phyloP scores from a whole-genome alignment of 2,888 invertebrate species.

The Taenaris catops region DNA sequence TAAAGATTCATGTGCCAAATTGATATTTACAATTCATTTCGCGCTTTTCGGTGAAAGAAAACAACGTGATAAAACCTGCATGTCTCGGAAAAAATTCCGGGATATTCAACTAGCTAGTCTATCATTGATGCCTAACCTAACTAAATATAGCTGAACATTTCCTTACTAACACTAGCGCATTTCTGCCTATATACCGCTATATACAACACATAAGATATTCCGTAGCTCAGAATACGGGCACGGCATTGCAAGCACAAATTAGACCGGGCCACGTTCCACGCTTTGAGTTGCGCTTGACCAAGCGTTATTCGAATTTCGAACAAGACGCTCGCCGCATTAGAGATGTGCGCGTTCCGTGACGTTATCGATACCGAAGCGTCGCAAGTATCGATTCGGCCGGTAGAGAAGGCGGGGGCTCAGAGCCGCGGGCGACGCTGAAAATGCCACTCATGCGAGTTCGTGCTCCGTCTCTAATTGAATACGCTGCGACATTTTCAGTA shows the following conservation, averaged over 20 bases:
- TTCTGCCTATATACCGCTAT: too few relatives aligned
- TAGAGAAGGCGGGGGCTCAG: constrained; percentile 24
- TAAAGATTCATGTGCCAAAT: too few relatives aligned
- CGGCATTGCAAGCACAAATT: constrained; percentile 54
- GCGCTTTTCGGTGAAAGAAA: too few relatives aligned
- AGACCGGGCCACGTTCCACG: constrained; percentile 56
- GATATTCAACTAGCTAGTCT: too few relatives aligned
- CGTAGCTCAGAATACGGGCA: constrained; percentile 27
- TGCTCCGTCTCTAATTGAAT: constrained; percentile 69
- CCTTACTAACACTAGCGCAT: too few relatives aligned
- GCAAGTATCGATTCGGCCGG: constrained; percentile 53
- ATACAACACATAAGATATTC: constrained; percentile 25
- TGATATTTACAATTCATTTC: too few relatives aligned
- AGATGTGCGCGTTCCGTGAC: constrained; percentile 31
- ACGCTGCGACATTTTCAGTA: constrained; percentile 44
- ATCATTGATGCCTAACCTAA: too few relatives aligned
- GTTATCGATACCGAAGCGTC: constrained; percentile 45
- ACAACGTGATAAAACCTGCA: too few relatives aligned
- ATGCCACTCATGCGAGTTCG: constrained; percentile 69
- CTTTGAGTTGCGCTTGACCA: constrained; percentile 74
- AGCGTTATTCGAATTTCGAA: constrained; percentile 71
- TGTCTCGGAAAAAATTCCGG: too few relatives aligned
- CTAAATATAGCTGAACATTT: too few relatives aligned
- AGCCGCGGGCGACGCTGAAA: constrained; percentile 50
- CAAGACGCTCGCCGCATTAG: constrained; percentile 57